Percentiles rank a stretch among this genome's conserved stretches.
Evolutionary conservation across 2,113 vertebrate genomes (phyloP).

Genomic region (Sebastes schlegelii): DNA sequence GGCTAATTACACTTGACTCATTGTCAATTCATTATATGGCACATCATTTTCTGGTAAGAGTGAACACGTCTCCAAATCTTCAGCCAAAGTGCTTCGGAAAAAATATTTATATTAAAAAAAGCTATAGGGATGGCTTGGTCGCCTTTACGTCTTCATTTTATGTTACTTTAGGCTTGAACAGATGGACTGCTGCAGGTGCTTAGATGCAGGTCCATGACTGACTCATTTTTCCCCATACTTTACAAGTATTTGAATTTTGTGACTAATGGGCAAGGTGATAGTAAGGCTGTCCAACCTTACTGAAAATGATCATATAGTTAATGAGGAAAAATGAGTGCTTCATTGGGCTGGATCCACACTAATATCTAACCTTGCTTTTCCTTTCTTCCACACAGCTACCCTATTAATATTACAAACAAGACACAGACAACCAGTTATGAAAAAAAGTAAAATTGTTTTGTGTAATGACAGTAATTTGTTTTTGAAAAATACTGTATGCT

Average conservation of each 20-base stretch:
- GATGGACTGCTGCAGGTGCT: constrained; percentile 36
- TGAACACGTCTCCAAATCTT: constrained; percentile 32
- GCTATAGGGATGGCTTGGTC: not conserved
- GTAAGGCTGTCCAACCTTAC: constrained; percentile 11
- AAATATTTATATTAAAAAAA: constrained; percentile 10
- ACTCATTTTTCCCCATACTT: constrained; percentile 31
- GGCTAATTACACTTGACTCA: constrained; percentile 58
- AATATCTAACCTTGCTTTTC: constrained; percentile 5
- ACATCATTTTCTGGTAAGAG: constrained; percentile 40
- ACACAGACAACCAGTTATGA: not conserved
- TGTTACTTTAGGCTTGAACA: constrained; percentile 7
- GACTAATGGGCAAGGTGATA: constrained; percentile 39
- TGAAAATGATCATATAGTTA: constrained; percentile 48
- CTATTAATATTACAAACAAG: constrained; percentile 13
- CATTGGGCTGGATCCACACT: not conserved
- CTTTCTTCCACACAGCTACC: not conserved
- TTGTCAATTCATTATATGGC: constrained; percentile 60
- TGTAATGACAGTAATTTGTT: not conserved
- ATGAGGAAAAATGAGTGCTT: constrained; percentile 26
- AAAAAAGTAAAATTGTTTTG: too few relatives aligned
- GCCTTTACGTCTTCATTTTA: constrained; percentile 32
- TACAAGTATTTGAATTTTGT: constrained; percentile 22
- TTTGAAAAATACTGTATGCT: not conserved
- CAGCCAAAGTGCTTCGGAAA: constrained; percentile 26
- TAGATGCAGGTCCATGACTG: constrained; percentile 20